Percentiles rank a stretch among this genome's conserved stretches.
Evolutionary conservation across 2,113 vertebrate genomes (phyloP).

Genomic region (Lepidothrix coronata): DNA sequence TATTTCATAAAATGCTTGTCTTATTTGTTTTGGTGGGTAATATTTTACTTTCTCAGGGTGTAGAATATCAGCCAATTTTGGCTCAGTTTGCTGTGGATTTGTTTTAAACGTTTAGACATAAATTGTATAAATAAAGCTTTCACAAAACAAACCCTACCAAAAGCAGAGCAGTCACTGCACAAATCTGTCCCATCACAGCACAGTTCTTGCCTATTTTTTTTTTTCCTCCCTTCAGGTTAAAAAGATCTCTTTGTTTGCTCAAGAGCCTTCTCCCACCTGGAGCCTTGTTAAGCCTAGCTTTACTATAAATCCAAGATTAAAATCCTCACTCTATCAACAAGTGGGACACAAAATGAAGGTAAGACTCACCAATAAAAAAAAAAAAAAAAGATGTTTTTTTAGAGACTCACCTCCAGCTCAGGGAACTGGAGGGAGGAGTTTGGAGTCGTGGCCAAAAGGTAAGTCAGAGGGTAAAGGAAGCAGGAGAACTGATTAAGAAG

Average conservation of each 20-base stretch:
- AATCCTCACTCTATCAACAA: not conserved
- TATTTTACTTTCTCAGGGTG: not conserved
- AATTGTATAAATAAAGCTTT: not conserved
- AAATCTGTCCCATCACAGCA: not conserved
- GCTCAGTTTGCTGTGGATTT: not conserved
- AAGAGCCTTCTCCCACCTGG: not conserved
- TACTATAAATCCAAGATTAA: not conserved
- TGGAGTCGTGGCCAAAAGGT: not conserved
- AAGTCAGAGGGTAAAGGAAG: not conserved
- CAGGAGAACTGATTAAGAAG: not conserved
- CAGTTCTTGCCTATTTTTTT: not conserved
- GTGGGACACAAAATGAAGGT: not conserved
- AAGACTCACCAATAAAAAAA: not conserved
- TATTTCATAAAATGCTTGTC: not conserved
- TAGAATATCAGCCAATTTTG: not conserved
- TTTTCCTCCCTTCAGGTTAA: not conserved
- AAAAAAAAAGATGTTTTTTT: not conserved
- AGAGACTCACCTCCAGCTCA: not conserved
- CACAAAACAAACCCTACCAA: not conserved
- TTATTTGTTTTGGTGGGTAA: not conserved
- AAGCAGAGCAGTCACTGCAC: not conserved
- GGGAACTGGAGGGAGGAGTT: not conserved
- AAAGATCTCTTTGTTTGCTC: not conserved
- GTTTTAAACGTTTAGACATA: not conserved
- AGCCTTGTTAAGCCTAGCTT: not conserved